Evolutionary conservation across 2,113 vertebrate genomes (phyloP), one percentile per base, ranked within the genome.

Genomic region (Gopherus flavomarginatus): DNA sequence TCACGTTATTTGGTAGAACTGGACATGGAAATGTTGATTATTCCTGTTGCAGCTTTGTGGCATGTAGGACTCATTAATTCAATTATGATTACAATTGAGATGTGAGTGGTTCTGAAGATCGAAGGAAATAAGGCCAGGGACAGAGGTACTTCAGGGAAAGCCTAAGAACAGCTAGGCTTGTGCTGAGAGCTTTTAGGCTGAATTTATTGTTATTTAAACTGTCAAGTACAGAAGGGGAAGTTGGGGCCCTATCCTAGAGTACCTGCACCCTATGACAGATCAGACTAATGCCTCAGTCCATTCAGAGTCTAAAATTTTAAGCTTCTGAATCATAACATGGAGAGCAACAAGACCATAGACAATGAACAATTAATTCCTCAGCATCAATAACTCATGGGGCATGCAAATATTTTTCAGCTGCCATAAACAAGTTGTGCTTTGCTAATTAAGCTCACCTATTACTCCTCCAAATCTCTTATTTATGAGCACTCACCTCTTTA

Each of bases 391-490:
- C 57, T 87, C 62, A 50, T 35, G 94, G 81, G 59, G 4, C 54
- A 87, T 82, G 80, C 29, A 94, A 94, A 88, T 52, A 69, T 4
- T 87, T 94, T 85, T 92, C 91, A 94, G 22, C 50, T 89, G 44
- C 52, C 10, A 81, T 82, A 95, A 97, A 95, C 91, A 96, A 85
- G 86, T 92, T 69, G 79, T 27, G 83, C 49, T 95, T 91, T 82
- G 53, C 86, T 87, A 94, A 93, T 96, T 96, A 97, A 80, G 56
- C 82, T 81, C 42, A 82, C 80, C 47, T 80, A 8, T 42, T 79
- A 53, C 57, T 65, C 54, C 52, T 57, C 11, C 65, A 86, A 81
- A 94, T 88, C 65, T 89, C 78, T 69, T 88, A 79, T 89, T 93
- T 97, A 88, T 83, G 35, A 93, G 82, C 42, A 85, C 12, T 89